Conservation (phyloP, 2,797 vertebrate species). For the Sandelia bainsii region DNA sequence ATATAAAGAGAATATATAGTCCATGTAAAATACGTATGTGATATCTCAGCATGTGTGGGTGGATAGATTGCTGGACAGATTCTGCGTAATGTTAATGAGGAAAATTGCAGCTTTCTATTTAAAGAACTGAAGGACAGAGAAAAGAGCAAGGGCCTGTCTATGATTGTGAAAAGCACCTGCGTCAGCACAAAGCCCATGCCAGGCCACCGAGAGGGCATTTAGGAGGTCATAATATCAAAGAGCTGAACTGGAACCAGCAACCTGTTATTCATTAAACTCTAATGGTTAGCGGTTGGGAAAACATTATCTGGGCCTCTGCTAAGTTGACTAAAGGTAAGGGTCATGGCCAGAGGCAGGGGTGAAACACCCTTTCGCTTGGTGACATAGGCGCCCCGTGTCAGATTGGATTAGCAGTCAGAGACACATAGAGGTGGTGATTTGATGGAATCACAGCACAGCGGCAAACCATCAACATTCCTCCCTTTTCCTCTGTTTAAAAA, state of each 20-base stretch:
- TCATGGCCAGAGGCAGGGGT: conserved; percentile 60
- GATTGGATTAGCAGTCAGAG: conserved; percentile 51
- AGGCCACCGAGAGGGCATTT: conserved; percentile 33
- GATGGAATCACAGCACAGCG: conserved; percentile 53
- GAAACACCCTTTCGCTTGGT: conserved; percentile 16
- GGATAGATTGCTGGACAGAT: conserved; percentile 17
- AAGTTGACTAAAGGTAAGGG: conserved; percentile 63
- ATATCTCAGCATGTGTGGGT: conserved; percentile 15
- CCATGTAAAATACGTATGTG: conserved; percentile 11
- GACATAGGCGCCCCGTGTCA: conserved; percentile 47
- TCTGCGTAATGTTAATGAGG: not conserved
- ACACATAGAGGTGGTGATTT: conserved; percentile 54
- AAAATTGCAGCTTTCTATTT: not conserved
- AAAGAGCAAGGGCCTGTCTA: conserved; percentile 12
- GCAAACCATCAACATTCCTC: conserved; percentile 54
- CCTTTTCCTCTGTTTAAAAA: conserved; percentile 24
- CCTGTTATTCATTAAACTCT: conserved; percentile 80
- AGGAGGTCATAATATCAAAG: conserved; percentile 65
- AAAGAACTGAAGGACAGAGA: conserved; percentile 4
- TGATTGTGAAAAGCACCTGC: conserved; percentile 59
- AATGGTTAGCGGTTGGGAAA: conserved; percentile 80
- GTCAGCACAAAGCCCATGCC: conserved; percentile 34
- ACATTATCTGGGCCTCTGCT: conserved; percentile 66
- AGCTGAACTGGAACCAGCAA: conserved; percentile 25
- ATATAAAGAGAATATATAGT: not conserved